Base-by-base conservation (phyloP, 2,113 vertebrate species). In the Erythrolamprus reginae region DNA sequence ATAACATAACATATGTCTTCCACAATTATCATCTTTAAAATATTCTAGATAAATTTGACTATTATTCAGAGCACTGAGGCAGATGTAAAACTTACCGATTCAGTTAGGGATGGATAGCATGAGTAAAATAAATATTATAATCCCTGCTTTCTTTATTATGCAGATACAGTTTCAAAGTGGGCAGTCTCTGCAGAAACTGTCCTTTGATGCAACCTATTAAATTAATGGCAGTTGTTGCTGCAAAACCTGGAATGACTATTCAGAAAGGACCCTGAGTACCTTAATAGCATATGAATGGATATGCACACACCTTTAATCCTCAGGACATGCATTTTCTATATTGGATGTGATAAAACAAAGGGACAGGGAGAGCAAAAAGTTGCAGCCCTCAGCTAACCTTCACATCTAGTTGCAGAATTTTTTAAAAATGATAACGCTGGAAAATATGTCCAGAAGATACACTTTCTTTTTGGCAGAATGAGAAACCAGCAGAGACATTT, bases 141-240 rank as follows among this genome's bases (percentile, higher is more conserved):
- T 58, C 52, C 19, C 52, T 26, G 21, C 86, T 91, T 56, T 50
- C 51, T 77, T 86, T 85, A 0, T 0, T 89, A 90, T 92, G 82
- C 15, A 9, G 0, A 0, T 0, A 89, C 61, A 26, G 82, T 56
- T 84, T 55, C n/a, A 55, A 77, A 13, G 82, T n/a, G 48, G 12
- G 6, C 42, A 8, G n/a, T 70, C 65, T 38, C 51, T 88, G 38
- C 56, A 94, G 93, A 89, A 91, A 92, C 28, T 38, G 38, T 48
- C 58, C 9, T 26, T 0, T 10, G 82, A 55, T 58, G 82, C 50
- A 90, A 70, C 61, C 61, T 65, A 65, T 65, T 65, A 65, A 65
- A 65, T 65, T 65, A 65, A 65, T 65, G n/a, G 13, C 28, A 65
- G 61, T 33, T 65, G 61, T 65, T 65, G 61, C 61, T 65, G 13